Conservation (phyloP, 2,797 vertebrate species). For the Chaunax sp. region DNA sequence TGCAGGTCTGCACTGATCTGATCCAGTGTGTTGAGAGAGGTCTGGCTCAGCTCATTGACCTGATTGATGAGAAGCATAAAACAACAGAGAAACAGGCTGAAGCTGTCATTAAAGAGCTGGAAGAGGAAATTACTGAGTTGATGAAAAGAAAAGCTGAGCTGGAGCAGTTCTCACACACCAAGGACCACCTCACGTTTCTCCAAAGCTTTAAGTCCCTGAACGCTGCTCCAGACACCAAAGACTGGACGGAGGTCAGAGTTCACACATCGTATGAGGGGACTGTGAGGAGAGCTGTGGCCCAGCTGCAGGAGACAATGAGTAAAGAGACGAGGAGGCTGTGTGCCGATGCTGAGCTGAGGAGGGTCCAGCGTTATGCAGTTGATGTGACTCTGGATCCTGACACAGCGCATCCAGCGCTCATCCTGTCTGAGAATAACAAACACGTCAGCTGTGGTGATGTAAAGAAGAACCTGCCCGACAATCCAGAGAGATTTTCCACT, state of each 20-base stretch:
- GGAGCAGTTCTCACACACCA: too few species aligned
- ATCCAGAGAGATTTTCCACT: background rate
- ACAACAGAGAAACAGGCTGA: too few species aligned
- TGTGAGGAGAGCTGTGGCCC: too few species aligned
- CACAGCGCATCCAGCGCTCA: background rate
- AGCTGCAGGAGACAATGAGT: constrained; percentile 3
- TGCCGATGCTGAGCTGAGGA: background rate
- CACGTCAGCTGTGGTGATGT: too few species aligned
- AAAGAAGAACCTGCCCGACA: background rate
- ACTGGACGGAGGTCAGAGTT: background rate
- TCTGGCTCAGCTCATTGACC: background rate
- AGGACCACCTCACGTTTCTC: too few species aligned
- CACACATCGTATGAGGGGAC: too few species aligned
- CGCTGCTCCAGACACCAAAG: background rate
- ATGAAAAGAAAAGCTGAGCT: too few species aligned
- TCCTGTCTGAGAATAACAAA: background rate
- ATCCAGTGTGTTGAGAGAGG: background rate
- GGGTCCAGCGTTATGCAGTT: background rate
- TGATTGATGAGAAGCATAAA: background rate
- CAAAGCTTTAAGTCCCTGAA: too few species aligned
- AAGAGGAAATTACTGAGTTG: too few species aligned
- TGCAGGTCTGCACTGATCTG: background rate
- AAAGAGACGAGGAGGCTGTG: too few species aligned
- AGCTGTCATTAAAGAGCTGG: constrained; percentile 1
- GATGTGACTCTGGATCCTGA: background rate